Percentiles rank a stretch among this genome's conserved stretches.
Evolutionary conservation across 2,113 vertebrate species (phyloP).

Genomic region (Psilopogon haemacephalus): DNA sequence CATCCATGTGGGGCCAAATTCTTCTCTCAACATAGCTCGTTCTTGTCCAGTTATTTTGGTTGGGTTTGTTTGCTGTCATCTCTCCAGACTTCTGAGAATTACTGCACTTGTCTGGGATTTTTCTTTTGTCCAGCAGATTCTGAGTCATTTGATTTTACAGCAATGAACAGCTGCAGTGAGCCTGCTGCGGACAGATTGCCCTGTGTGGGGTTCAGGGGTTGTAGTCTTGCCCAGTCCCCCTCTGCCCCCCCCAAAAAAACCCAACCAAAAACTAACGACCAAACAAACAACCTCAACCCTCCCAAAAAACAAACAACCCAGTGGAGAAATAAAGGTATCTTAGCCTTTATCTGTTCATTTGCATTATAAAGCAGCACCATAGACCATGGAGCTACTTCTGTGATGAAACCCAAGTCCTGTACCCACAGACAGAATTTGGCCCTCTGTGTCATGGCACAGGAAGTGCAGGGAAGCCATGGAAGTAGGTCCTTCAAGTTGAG

Average conservation of each 20-base stretch:
- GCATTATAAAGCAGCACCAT: neutral
- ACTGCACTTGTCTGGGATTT: neutral
- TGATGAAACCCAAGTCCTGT: neutral
- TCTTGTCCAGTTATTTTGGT: neutral
- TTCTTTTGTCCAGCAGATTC: neutral
- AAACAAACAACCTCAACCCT: neutral
- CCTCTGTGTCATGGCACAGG: neutral
- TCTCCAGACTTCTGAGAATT: neutral
- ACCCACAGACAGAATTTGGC: neutral
- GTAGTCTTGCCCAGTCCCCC: neutral
- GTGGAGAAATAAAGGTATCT: neutral
- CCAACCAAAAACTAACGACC: too few relatives aligned
- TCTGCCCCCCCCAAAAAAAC: neutral
- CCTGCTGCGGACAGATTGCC: neutral
- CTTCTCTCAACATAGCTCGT: neutral
- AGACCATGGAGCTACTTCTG: neutral
- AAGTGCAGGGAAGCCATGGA: neutral
- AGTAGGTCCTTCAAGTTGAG: neutral
- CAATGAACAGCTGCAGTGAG: neutral
- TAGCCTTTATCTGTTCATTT: neutral
- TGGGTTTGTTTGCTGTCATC: neutral
- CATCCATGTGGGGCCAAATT: neutral
- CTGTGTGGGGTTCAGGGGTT: neutral
- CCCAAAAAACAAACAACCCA: neutral
- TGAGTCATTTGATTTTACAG: neutral